These are phyloP conservation scores for Drosophila santomea DNA, from an alignment of 1,140 invertebrate species.

Conservation along the genomic window DNA sequence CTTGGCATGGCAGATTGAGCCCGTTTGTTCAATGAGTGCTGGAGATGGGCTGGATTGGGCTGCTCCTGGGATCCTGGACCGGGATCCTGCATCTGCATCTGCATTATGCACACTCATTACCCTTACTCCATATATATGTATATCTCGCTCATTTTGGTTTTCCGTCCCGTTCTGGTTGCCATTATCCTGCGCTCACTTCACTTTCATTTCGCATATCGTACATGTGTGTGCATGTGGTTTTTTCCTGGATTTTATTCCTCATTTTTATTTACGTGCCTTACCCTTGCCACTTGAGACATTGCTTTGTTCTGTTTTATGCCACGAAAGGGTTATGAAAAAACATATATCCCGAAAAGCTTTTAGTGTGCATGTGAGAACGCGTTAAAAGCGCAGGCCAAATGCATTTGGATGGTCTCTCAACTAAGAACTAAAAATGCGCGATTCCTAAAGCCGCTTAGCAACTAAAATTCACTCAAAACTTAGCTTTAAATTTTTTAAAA, in stretches of 20 bases:
- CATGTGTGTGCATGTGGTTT: constrained; percentile 43
- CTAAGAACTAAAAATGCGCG: constrained; percentile 21
- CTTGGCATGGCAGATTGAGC: constrained; percentile 69
- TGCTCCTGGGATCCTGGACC: constrained; percentile 30
- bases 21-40: constrained; percentile 72
- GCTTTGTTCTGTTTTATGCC: constrained; percentile 71
- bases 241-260: constrained; percentile 29
- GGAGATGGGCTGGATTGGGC: constrained; percentile 33
- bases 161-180: constrained; percentile 31
- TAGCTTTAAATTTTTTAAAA: neutral
- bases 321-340: constrained; percentile 71
- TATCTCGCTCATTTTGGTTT: constrained; percentile 4
- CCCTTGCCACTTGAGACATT: constrained; percentile 83
- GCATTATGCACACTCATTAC: constrained; percentile 83
- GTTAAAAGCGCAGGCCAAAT: constrained; percentile 45
- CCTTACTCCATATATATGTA: constrained; percentile 36
- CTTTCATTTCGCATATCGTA: constrained; percentile 76
- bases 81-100: constrained; percentile 41
- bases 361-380: constrained; percentile 54
- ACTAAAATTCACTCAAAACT: constrained; percentile 1
- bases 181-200: constrained; percentile 80
- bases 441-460: constrained; percentile 11
- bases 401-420: constrained; percentile 50
- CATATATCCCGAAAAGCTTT: constrained; percentile 67
- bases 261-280: constrained; percentile 60